phyloP scores from a whole-genome alignment of 2,888 invertebrate genomes.

The Coelopa pilipes region DNA sequence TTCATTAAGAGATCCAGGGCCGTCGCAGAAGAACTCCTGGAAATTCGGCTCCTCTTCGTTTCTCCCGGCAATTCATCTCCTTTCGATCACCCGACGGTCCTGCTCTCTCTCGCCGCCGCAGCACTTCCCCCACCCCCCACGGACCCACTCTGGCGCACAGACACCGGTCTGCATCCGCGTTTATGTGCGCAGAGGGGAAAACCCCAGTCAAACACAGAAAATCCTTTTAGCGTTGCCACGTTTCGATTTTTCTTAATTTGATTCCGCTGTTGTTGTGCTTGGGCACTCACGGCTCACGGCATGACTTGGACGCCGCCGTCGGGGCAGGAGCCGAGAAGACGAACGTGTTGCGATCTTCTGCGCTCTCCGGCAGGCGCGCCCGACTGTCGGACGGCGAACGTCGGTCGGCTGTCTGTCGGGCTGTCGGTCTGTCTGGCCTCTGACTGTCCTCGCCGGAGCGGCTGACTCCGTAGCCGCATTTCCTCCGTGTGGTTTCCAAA shows the following conservation, averaged over 20 bases:
- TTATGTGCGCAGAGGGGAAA: neutral
- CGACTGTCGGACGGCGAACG: neutral
- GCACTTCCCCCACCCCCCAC: too few relatives aligned
- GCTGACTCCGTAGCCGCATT: slow-evolving; percentile 1
- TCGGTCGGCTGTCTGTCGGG: neutral
- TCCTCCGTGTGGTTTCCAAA: slow-evolving; percentile 26
- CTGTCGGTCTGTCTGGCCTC: neutral
- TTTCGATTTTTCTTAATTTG: slow-evolving; percentile 1
- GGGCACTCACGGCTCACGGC: neutral
- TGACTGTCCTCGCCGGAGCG: neutral
- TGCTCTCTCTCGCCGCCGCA: too few relatives aligned
- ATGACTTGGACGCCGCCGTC: neutral
- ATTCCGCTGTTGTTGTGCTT: neutral
- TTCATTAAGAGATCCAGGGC: too few relatives aligned
- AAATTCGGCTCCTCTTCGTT: too few relatives aligned
- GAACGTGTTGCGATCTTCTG: neutral
- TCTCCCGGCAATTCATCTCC: too few relatives aligned
- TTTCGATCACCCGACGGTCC: too few relatives aligned
- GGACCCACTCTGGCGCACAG: too few relatives aligned
- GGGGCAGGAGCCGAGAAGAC: neutral
- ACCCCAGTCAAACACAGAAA: slow-evolving; percentile 11
- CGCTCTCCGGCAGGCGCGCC: neutral
- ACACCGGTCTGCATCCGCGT: too few relatives aligned
- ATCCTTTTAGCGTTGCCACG: slow-evolving; percentile 15
- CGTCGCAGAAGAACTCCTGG: too few relatives aligned